phyloP scores from a whole-genome alignment of 2,888 invertebrate genomes.

The Ochlodes sylvanus region DNA sequence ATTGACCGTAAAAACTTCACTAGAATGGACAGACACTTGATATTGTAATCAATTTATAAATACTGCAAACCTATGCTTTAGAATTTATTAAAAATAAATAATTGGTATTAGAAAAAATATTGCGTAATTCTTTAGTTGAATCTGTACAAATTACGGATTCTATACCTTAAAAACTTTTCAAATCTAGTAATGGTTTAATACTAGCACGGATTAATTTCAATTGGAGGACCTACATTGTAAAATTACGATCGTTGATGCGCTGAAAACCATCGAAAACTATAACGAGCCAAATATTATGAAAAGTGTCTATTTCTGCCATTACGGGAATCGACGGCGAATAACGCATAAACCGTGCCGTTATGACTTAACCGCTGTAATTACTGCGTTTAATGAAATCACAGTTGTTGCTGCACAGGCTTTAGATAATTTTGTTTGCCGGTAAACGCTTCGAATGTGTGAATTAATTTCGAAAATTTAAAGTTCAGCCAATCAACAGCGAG shows the following conservation, averaged over 20 bases:
- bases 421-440: constrained; percentile 19
- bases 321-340: constrained; percentile 1
- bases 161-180: too few species aligned
- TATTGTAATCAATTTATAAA: too few species aligned
- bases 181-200: too few species aligned
- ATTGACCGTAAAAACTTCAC: too few species aligned
- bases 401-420: constrained; percentile 18
- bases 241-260: background rate
- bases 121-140: too few species aligned
- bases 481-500: background rate
- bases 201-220: background rate
- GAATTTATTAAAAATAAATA: too few species aligned
- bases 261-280: constrained; percentile 12
- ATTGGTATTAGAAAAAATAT: too few species aligned
- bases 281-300: constrained; percentile 15
- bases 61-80: too few species aligned
- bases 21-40: too few species aligned
- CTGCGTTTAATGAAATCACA: constrained; percentile 21
- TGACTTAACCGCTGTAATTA: constrained; percentile 20
- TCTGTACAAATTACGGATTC: too few species aligned
- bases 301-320: constrained; percentile 5
- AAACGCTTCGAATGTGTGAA: constrained; percentile 9
- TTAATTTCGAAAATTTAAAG: constrained; percentile 13
- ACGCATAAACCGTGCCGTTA: constrained; percentile 7
- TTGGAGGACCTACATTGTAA: background rate